These are phyloP conservation scores for Bugulina stolonifera DNA, from an alignment of 2,888 invertebrate species.

Conservation along the genomic window DNA sequence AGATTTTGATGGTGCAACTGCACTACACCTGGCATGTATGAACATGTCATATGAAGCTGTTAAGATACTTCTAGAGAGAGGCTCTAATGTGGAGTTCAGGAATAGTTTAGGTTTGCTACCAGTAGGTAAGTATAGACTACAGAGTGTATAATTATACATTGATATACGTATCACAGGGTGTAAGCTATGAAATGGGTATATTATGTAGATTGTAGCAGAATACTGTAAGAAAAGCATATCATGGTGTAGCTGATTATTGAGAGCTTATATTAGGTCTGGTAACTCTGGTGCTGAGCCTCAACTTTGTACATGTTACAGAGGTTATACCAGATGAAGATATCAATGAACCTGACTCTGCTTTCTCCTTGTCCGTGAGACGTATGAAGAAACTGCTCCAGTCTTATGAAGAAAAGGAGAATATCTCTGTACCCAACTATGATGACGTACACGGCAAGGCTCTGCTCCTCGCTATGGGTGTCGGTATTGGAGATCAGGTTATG, in stretches of 20 bases:
- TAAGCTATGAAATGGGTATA: too few species aligned
- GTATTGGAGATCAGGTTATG: constrained; percentile 53
- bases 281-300: too few species aligned
- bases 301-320: too few species aligned
- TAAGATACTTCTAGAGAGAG: constrained; percentile 50
- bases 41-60: constrained; percentile 54
- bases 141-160: too few species aligned
- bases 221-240: too few species aligned
- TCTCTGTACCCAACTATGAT: constrained; percentile 39
- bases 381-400: constrained; percentile 45
- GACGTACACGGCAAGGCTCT: constrained; percentile 45
- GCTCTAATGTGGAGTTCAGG: constrained; percentile 46
- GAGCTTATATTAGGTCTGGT: too few species aligned
- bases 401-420: constrained; percentile 28
- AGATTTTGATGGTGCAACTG: constrained; percentile 55
- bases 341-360: constrained; percentile 37
- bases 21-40: constrained; percentile 56
- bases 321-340: constrained; percentile 31
- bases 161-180: too few species aligned
- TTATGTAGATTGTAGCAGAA: too few species aligned
- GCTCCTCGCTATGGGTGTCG: constrained; percentile 53
- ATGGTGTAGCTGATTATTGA: too few species aligned
- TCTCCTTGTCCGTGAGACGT: constrained; percentile 30
- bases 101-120: constrained; percentile 45
- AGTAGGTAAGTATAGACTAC: constrained; percentile 41